These are phyloP conservation scores for Lycocorax pyrrhopterus DNA, from an alignment of 2,113 vertebrate genomes.

Conservation along the genomic window DNA sequence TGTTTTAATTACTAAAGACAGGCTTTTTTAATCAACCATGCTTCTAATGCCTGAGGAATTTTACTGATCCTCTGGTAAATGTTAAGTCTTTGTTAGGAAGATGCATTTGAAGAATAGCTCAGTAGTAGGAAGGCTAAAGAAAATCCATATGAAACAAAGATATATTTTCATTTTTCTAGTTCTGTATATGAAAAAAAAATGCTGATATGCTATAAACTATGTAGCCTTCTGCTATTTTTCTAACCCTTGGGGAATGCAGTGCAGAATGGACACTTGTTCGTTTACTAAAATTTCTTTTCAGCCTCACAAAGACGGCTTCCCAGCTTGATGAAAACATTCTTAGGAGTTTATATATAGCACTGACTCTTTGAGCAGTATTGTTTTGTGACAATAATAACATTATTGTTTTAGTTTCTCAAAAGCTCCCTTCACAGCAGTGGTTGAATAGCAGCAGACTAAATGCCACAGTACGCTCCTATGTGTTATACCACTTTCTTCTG, in stretches of 20 bases:
- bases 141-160: slow-evolving; percentile 63
- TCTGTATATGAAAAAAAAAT: slow-evolving; percentile 41
- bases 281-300: slow-evolving; percentile 62
- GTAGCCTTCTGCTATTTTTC: slow-evolving; percentile 66
- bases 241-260: slow-evolving; percentile 62
- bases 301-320: slow-evolving; percentile 65
- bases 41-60: slow-evolving; percentile 67
- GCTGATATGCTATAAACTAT: slow-evolving; percentile 49
- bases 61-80: slow-evolving; percentile 57
- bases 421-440: slow-evolving; percentile 57
- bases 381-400: slow-evolving; percentile 70
- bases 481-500: slow-evolving; percentile 6
- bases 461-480: neutral
- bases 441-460: slow-evolving; percentile 35
- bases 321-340: slow-evolving; percentile 70
- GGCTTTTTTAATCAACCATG: slow-evolving; percentile 56
- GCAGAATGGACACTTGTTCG: slow-evolving; percentile 70
- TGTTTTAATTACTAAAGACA: slow-evolving; percentile 63
- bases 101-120: slow-evolving; percentile 49
- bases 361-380: slow-evolving; percentile 65
- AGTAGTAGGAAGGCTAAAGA: slow-evolving; percentile 47
- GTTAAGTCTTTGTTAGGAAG: slow-evolving; percentile 67
- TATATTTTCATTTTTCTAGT: slow-evolving; percentile 48
- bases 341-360: slow-evolving; percentile 69
- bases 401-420: slow-evolving; percentile 73